A percentile compares a stretch with the other conserved stretches of the same genome.
These are phyloP conservation scores for Diarsia dahlii DNA, from an alignment of 2,888 invertebrate species.

Conservation along the genomic window DNA sequence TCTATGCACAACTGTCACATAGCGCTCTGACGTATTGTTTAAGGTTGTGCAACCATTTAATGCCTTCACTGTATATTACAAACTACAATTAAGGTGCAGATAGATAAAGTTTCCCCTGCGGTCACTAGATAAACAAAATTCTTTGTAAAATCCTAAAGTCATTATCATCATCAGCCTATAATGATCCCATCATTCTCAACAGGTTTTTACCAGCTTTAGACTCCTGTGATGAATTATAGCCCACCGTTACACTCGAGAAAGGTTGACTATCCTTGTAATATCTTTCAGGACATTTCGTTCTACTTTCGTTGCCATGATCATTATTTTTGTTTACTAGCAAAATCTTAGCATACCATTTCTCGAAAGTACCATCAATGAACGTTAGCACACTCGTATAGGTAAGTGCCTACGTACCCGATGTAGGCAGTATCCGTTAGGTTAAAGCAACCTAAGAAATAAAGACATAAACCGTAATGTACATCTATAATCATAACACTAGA, in stretches of 20 bases:
- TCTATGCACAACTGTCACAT: not conserved
- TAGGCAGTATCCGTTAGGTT: not conserved
- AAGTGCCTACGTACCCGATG: constrained; percentile 4
- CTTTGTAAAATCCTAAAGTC: not conserved
- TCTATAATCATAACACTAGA: constrained; percentile 15
- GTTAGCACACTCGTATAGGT: not conserved
- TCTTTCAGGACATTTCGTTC: not conserved
- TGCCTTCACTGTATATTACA: too few relatives aligned
- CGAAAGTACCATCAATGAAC: not conserved
- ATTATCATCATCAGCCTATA: too few relatives aligned
- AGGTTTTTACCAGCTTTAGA: not conserved
- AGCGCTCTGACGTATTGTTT: not conserved
- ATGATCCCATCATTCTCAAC: too few relatives aligned
- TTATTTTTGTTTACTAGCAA: not conserved
- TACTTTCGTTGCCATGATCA: not conserved
- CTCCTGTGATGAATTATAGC: not conserved
- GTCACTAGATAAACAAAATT: not conserved
- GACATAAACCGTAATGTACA: constrained; percentile 19
- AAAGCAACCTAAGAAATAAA: not conserved
- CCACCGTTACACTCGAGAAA: not conserved
- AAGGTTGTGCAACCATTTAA: not conserved
- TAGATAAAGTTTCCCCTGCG: not conserved
- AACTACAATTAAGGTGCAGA: not conserved
- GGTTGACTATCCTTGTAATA: not conserved
- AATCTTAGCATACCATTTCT: not conserved